A percentile compares a stretch with the other conserved stretches of the same genome.
Conservation (phyloP, 2,888 invertebrate species). For the Isoperla grammatica region DNA sequence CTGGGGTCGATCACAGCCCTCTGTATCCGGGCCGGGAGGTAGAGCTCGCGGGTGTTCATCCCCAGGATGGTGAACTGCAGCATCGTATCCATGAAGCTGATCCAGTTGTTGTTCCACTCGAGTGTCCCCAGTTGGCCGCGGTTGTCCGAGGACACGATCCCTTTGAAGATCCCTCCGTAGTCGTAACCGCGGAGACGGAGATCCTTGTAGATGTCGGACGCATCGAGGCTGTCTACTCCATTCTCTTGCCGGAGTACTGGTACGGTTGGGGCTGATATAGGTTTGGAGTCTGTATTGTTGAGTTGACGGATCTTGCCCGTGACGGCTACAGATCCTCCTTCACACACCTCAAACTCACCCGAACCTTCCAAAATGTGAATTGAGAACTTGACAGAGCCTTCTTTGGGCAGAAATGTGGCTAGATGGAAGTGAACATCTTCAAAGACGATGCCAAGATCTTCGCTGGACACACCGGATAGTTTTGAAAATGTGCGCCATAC, state of each 20-base stretch:
- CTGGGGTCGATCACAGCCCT: conserved; percentile 73
- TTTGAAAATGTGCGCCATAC: conserved; percentile 87
- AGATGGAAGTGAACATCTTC: conserved; percentile 88
- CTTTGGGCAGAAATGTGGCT: conserved; percentile 88
- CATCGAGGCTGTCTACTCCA: conserved; percentile 49
- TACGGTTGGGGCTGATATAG: conserved; percentile 50
- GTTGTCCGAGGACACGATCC: conserved; percentile 68
- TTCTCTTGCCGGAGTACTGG: conserved; percentile 41
- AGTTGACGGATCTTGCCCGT: conserved; percentile 68
- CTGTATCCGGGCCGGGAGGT: conserved; percentile 83
- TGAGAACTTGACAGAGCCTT: conserved; percentile 69
- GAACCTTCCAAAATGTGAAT: conserved; percentile 77
- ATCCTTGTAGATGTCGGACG: conserved; percentile 80
- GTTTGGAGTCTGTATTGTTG: conserved; percentile 58
- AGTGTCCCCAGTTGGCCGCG: conserved; percentile 42
- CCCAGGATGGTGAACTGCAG: conserved; percentile 86
- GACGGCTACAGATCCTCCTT: conserved; percentile 77
- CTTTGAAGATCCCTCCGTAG: conserved; percentile 75
- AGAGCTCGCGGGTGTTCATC: conserved; percentile 67
- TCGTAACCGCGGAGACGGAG: conserved; percentile 81
- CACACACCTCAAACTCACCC: conserved; percentile 85
- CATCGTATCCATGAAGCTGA: conserved; percentile 94
- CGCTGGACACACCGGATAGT: conserved; percentile 62
- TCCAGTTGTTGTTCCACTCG: conserved; percentile 85
- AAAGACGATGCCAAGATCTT: conserved; percentile 77